Percentiles rank a stretch among this genome's conserved stretches.
These are phyloP conservation scores for Neolamprologus kungweensis DNA, from an alignment of 2,113 vertebrate genomes.

Conservation along the genomic window DNA sequence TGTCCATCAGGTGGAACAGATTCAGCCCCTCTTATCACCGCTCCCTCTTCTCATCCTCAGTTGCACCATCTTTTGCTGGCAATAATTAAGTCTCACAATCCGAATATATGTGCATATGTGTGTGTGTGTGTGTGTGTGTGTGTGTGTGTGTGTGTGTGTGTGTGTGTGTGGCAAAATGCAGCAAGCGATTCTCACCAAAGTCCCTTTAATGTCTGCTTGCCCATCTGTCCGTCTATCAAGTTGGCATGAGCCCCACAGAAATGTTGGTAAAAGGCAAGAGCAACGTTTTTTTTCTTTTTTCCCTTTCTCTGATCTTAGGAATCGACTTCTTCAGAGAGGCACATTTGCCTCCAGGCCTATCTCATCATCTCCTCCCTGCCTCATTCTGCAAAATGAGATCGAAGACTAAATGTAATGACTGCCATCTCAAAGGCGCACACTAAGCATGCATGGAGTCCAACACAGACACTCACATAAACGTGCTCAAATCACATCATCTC, in stretches of 20 bases:
- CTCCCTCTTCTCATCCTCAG: background rate
- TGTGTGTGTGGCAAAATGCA: background rate
- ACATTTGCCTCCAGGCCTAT: background rate
- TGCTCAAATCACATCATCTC: slow-evolving; percentile 27
- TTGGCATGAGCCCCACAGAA: background rate
- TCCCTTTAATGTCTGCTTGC: background rate
- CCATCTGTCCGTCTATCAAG: background rate
- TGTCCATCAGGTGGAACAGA: slow-evolving; percentile 27
- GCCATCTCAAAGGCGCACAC: background rate
- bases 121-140: background rate
- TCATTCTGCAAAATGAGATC: background rate
- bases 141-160: background rate
- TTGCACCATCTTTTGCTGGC: background rate
- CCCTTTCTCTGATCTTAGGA: background rate
- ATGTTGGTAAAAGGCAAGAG: background rate
- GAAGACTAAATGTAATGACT: slow-evolving; percentile 33
- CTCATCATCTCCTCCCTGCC: background rate
- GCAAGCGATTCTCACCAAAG: slow-evolving; percentile 18
- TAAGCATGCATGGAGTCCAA: background rate
- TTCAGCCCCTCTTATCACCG: background rate
- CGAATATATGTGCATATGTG: background rate
- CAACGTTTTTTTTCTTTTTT: background rate
- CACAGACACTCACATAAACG: background rate
- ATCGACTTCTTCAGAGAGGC: background rate
- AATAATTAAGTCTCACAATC: slow-evolving; percentile 8